These are phyloP conservation scores for Agriotes lineatus DNA, from an alignment of 2,888 invertebrate species.

Conservation along the genomic window DNA sequence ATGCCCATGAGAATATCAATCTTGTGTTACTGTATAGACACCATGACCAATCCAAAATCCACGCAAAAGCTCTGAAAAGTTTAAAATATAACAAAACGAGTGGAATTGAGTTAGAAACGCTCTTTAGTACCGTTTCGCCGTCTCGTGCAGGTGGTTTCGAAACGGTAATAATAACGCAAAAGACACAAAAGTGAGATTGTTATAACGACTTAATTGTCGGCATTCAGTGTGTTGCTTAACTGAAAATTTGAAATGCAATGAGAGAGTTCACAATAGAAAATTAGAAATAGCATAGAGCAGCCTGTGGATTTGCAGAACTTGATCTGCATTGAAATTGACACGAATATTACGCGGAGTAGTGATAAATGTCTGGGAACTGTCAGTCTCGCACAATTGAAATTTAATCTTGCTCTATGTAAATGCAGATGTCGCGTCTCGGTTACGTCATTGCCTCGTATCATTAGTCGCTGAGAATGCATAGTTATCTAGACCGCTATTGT, in stretches of 20 bases:
- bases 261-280: slow-evolving; percentile 6
- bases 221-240: not conserved
- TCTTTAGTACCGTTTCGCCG: not conserved
- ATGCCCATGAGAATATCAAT: not conserved
- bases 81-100: too few relatives aligned
- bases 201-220: not conserved
- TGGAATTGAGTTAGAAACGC: too few relatives aligned
- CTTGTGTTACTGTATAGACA: not conserved
- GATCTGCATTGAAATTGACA: slow-evolving; percentile 16
- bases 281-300: not conserved
- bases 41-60: not conserved
- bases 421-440: slow-evolving; percentile 19
- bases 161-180: not conserved
- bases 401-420: slow-evolving; percentile 14
- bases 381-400: slow-evolving; percentile 9
- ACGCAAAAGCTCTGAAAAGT: not conserved
- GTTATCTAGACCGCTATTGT: slow-evolving; percentile 12
- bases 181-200: not conserved
- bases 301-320: not conserved
- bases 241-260: not conserved
- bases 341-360: not conserved
- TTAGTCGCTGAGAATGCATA: slow-evolving; percentile 16
- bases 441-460: slow-evolving; percentile 14
- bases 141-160: not conserved
- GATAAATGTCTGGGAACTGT: slow-evolving; percentile 13